Percentiles rank a stretch among this genome's conserved stretches.
Evolutionary conservation across 2,888 invertebrate genomes (phyloP).

Genomic region (Parthenolecanium corni): DNA sequence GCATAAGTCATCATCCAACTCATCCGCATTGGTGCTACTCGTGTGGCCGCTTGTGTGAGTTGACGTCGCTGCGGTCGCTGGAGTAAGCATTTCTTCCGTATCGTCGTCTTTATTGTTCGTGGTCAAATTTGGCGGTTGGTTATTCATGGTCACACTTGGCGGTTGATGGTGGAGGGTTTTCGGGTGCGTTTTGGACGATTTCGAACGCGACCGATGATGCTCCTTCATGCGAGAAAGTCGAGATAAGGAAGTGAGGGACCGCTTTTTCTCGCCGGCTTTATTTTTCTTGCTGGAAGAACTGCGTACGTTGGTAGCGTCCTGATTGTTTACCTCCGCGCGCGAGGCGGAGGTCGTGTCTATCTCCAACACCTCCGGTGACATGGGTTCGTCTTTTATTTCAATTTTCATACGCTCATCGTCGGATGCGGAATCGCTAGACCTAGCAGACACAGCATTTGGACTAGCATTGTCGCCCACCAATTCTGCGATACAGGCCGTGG

Average conservation of each 20-base stretch:
- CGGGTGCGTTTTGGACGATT: not conserved
- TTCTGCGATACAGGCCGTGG: conserved; percentile 6
- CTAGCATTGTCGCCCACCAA: not conserved
- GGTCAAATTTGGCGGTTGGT: not conserved
- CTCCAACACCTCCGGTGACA: not conserved
- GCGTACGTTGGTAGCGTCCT: not conserved
- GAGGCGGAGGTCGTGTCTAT: not conserved
- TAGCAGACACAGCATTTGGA: not conserved
- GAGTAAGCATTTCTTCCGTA: not conserved
- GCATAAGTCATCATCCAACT: conserved; percentile 19
- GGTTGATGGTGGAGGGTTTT: not conserved
- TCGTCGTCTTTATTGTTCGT: too few species aligned
- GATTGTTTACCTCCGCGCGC: not conserved
- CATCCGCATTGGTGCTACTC: not conserved
- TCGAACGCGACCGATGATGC: not conserved
- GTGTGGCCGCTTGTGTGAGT: not conserved
- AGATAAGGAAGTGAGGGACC: not conserved
- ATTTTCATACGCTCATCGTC: not conserved
- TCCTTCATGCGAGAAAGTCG: not conserved
- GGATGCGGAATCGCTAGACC: not conserved
- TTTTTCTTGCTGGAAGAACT: too few species aligned
- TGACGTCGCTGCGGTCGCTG: not conserved
- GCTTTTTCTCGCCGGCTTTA: not conserved
- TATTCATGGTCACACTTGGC: too few species aligned
- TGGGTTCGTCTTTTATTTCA: conserved; percentile 7